Evolutionary conservation across 2,888 invertebrate species (phyloP).

Genomic region (Aphidius colemani): DNA sequence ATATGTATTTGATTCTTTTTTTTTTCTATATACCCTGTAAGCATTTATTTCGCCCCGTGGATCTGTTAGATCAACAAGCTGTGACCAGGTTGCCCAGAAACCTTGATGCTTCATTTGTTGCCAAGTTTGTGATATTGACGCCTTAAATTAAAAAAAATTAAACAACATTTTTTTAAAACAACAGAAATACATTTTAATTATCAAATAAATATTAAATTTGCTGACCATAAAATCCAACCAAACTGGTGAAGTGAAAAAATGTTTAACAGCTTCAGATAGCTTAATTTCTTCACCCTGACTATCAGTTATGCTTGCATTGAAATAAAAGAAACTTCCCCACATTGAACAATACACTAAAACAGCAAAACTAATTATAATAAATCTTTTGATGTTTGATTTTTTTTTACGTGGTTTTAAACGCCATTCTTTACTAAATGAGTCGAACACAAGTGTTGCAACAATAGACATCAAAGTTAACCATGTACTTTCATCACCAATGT

Average conservation of each 20-base stretch:
- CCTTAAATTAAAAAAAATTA: constrained; percentile 35
- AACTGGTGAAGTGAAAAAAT: constrained; percentile 85
- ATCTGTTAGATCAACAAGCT: constrained; percentile 84
- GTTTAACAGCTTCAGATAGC: constrained; percentile 83
- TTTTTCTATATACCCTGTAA: constrained; percentile 67
- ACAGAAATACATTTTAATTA: constrained; percentile 6
- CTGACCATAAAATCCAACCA: constrained; percentile 65
- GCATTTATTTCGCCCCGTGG: constrained; percentile 91
- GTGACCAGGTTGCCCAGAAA: constrained; percentile 80
- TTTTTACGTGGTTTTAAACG: constrained; percentile 67
- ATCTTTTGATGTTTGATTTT: constrained; percentile 60
- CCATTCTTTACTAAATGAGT: constrained; percentile 80
- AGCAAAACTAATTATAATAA: constrained; percentile 67
- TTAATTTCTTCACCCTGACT: constrained; percentile 86
- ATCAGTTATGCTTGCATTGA: constrained; percentile 85
- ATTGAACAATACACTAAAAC: constrained; percentile 72
- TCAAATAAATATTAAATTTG: background rate
- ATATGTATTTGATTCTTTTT: no score
- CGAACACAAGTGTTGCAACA: constrained; percentile 72
- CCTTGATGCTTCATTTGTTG: constrained; percentile 83
- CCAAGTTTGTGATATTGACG: constrained; percentile 72
- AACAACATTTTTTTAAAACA: background rate
- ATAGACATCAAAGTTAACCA: constrained; percentile 73
- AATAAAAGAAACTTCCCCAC: constrained; percentile 82
- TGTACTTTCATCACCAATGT: constrained; percentile 74